These are phyloP conservation scores for Eristalis intricaria DNA, from an alignment of 2,888 invertebrate genomes.

Conservation along the genomic window DNA sequence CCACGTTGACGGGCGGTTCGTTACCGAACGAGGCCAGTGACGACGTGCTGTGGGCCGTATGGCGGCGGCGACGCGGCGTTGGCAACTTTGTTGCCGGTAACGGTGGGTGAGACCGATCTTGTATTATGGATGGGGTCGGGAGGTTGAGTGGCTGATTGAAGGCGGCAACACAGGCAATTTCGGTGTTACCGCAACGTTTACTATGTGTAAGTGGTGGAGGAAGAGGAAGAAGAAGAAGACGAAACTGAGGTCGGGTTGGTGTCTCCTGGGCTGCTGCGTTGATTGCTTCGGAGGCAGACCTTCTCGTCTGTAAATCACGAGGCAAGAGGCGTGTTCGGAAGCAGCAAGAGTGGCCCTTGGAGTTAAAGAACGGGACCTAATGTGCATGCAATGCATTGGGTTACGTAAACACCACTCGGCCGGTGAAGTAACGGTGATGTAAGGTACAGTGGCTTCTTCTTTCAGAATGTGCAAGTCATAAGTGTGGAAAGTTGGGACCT, in stretches of 20 bases:
- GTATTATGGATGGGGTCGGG: conserved; percentile 15
- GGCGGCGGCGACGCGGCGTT: conserved; percentile 33
- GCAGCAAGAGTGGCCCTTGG: too few species aligned
- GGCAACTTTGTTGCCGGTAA: conserved; percentile 53
- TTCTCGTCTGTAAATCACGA: too few species aligned
- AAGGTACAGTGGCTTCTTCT: too few species aligned
- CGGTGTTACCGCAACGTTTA: neutral
- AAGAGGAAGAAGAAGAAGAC: neutral
- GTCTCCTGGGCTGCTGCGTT: neutral
- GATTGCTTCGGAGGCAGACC: too few species aligned
- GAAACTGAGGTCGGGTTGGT: neutral
- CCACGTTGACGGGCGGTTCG: conserved; percentile 38
- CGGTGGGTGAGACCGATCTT: conserved; percentile 17
- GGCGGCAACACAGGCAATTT: neutral
- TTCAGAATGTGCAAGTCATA: too few species aligned
- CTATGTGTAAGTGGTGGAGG: neutral
- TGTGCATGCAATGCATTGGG: too few species aligned
- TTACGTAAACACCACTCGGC: too few species aligned
- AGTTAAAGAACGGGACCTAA: too few species aligned
- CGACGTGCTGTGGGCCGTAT: conserved; percentile 22
- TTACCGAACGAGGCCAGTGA: conserved; percentile 25
- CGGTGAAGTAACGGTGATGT: too few species aligned
- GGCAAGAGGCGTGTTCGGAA: too few species aligned
- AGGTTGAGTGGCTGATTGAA: conserved; percentile 25
- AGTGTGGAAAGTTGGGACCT: too few species aligned